A percentile compares a stretch with the other conserved stretches of the same genome.
phyloP scores from a whole-genome alignment of 1,140 invertebrate species.

The Plutomurus gul region DNA sequence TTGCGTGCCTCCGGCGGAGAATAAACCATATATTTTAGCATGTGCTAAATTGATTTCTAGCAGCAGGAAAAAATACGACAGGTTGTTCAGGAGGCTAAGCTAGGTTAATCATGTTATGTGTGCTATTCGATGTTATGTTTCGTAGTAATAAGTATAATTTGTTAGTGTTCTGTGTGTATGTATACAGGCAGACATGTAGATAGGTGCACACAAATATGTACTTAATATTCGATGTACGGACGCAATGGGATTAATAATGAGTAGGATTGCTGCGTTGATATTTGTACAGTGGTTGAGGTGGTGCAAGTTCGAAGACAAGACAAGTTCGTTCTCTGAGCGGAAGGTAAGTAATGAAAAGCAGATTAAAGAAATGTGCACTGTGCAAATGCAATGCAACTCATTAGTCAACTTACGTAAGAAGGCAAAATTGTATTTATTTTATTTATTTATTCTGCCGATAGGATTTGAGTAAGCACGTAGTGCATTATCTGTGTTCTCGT shows the following conservation, averaged over 20 bases:
- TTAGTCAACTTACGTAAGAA: not conserved
- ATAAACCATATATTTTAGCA: constrained; percentile 31
- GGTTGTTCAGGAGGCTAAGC: not conserved
- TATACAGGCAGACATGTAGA: too few species aligned
- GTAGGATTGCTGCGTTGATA: too few species aligned
- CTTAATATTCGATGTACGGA: too few species aligned
- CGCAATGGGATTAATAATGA: too few species aligned
- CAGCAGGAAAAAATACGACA: not conserved
- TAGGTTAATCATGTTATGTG: not conserved
- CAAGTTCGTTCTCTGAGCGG: not conserved
- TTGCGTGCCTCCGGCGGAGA: not conserved
- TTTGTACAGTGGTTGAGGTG: too few species aligned
- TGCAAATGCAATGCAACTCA: not conserved
- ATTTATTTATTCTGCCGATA: too few species aligned
- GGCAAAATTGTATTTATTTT: too few species aligned
- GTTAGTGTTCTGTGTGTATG: not conserved
- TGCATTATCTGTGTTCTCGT: too few species aligned
- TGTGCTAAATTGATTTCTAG: constrained; percentile 32
- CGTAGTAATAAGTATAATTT: not conserved
- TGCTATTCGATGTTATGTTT: too few species aligned
- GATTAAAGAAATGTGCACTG: too few species aligned
- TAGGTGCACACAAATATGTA: too few species aligned
- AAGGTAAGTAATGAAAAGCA: constrained; percentile 5
- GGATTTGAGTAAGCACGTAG: too few species aligned
- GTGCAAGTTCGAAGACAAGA: not conserved